phyloP scores from a whole-genome alignment of 2,113 vertebrate species.

The Dunckerocampus dactyliophorus region DNA sequence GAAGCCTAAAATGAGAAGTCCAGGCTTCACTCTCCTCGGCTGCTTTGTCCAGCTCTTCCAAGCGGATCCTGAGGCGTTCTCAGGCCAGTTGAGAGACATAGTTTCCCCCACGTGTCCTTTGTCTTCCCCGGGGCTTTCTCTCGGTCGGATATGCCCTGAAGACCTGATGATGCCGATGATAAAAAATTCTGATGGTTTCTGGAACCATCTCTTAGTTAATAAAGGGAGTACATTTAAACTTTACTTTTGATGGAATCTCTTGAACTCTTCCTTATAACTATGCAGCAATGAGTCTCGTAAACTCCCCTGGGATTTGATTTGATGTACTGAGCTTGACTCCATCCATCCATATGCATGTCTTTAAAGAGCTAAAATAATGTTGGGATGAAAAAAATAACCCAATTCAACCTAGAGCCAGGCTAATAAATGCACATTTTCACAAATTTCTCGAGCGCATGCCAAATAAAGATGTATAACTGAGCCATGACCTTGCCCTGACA shows the following conservation, averaged over 20 bases:
- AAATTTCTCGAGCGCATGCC: background rate
- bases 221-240: background rate
- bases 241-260: background rate
- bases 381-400: background rate
- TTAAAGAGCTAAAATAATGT: background rate
- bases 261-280: background rate
- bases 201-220: background rate
- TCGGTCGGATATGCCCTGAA: too few relatives aligned
- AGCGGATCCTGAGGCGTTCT: too few relatives aligned
- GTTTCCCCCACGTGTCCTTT: too few relatives aligned
- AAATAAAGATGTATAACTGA: slow-evolving; percentile 6
- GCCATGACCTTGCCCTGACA: slow-evolving; percentile 14
- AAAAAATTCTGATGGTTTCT: too few relatives aligned
- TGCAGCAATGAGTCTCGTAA: too few relatives aligned
- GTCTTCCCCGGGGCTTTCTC: too few relatives aligned
- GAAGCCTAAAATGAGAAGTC: too few relatives aligned
- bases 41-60: too few relatives aligned
- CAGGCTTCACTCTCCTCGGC: too few relatives aligned
- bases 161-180: too few relatives aligned
- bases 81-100: too few relatives aligned
- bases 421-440: background rate
- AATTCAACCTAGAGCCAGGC: background rate
- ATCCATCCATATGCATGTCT: background rate
- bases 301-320: background rate
- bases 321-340: background rate